Percentiles rank a stretch among this genome's conserved stretches.
Evolutionary conservation across 2,113 vertebrate species (phyloP).

Genomic region (Choloepus hoffmanni): DNA sequence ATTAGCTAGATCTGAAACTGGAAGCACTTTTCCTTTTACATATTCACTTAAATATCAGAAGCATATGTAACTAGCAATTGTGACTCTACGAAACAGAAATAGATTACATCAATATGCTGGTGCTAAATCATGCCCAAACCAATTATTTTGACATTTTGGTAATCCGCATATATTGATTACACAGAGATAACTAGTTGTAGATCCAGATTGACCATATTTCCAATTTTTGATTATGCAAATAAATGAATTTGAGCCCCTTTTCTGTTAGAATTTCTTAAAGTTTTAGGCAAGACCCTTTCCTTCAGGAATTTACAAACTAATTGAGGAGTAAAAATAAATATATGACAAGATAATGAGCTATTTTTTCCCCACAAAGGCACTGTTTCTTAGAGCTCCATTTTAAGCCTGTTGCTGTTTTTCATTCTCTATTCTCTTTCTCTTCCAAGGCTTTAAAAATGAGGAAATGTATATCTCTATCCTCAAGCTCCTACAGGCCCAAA

Average conservation of each 20-base stretch:
- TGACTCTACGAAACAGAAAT: constrained; percentile 28
- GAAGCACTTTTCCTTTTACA: constrained; percentile 24
- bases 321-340: constrained; percentile 33
- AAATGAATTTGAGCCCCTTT: constrained; percentile 23
- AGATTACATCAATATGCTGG: neutral
- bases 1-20: constrained; percentile 13
- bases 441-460: neutral
- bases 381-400: constrained; percentile 9
- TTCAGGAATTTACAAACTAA: constrained; percentile 52
- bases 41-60: constrained; percentile 14
- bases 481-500: neutral
- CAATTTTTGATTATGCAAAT: constrained; percentile 1
- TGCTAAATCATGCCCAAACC: neutral
- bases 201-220: neutral
- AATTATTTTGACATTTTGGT: constrained; percentile 42
- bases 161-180: neutral
- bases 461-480: neutral
- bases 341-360: neutral
- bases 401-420: neutral
- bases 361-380: neutral
- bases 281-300: neutral
- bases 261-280: constrained; percentile 4
- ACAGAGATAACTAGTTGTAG: neutral
- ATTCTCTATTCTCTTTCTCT: neutral
- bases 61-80: neutral